Evolutionary conservation across 2,113 vertebrate species (phyloP).

Genomic region (Acrocephalus kingi): DNA sequence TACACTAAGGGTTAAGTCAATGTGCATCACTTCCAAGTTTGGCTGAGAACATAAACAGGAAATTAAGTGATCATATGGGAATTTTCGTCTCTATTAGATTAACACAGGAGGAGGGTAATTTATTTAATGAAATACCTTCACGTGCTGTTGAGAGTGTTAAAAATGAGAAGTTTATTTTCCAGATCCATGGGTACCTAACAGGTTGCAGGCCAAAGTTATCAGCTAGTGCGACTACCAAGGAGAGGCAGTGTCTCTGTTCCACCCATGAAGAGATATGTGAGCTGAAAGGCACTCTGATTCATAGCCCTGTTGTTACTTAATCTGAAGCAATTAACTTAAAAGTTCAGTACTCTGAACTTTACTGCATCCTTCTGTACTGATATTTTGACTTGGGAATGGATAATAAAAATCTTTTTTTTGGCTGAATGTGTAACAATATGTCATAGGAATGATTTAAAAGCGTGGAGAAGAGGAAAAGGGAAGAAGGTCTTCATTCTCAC

Average conservation of each 20-base stretch:
- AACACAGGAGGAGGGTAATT: not conserved
- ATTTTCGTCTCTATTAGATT: not conserved
- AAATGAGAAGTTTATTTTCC: not conserved
- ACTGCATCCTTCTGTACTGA: not conserved
- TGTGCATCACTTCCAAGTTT: not conserved
- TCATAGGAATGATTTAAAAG: not conserved
- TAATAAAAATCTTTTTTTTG: not conserved
- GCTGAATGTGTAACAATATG: not conserved
- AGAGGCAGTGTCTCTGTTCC: not conserved
- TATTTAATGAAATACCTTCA: not conserved
- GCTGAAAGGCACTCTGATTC: accelerated
- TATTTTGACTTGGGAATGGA: not conserved
- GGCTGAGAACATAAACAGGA: not conserved
- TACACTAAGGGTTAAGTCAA: not conserved
- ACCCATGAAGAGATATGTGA: not conserved
- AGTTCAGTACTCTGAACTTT: not conserved
- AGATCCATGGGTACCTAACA: not conserved
- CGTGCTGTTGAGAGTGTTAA: not conserved
- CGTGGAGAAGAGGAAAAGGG: not conserved
- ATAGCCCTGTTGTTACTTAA: not conserved
- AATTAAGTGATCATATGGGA: not conserved
- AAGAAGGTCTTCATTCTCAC: not conserved
- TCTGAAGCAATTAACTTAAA: not conserved
- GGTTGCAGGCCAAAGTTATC: not conserved
- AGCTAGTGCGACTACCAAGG: not conserved